Percentiles rank a stretch among this genome's conserved stretches.
Conservation (phyloP, 1,140 invertebrate genomes). For the Aethina tumida region DNA sequence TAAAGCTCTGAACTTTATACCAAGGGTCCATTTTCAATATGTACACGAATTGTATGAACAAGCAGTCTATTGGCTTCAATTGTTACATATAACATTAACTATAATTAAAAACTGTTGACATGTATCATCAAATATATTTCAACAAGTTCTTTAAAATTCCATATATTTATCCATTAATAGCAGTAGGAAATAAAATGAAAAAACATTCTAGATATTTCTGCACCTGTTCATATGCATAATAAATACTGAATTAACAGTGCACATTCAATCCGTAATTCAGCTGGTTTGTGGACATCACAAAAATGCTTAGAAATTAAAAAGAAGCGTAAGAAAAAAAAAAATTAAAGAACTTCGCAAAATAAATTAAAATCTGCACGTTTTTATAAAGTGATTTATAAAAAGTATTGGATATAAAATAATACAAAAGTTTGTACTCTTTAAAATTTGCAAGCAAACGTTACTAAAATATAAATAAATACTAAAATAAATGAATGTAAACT, state of each 20-base stretch:
- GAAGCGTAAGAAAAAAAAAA: background rate
- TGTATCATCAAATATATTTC: conserved; percentile 21
- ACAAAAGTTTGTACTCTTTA: conserved; percentile 15
- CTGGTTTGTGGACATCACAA: background rate
- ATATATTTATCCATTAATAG: conserved; percentile 19
- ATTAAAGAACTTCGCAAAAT: conserved; percentile 7
- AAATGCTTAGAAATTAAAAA: background rate
- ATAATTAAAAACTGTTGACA: conserved; percentile 18
- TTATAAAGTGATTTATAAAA: conserved; percentile 3
- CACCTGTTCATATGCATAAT: background rate
- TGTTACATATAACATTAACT: too few species aligned
- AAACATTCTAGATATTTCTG: conserved; percentile 17
- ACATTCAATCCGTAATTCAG: background rate
- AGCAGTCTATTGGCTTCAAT: background rate
- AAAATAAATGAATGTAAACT: conserved; percentile 6
- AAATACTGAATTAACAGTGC: background rate
- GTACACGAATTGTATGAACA: background rate
- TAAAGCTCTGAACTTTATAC: conserved; percentile 3
- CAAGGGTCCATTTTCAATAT: conserved; percentile 4
- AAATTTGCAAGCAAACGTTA: too few species aligned
- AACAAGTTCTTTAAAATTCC: conserved; percentile 18
- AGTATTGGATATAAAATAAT: conserved; percentile 11
- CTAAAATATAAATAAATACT: conserved; percentile 18
- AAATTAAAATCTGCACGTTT: conserved; percentile 10
- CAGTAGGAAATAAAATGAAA: conserved; percentile 20